Evolutionary conservation across 2,888 invertebrate genomes (phyloP).

Genomic region (Subacronicta megacephala): DNA sequence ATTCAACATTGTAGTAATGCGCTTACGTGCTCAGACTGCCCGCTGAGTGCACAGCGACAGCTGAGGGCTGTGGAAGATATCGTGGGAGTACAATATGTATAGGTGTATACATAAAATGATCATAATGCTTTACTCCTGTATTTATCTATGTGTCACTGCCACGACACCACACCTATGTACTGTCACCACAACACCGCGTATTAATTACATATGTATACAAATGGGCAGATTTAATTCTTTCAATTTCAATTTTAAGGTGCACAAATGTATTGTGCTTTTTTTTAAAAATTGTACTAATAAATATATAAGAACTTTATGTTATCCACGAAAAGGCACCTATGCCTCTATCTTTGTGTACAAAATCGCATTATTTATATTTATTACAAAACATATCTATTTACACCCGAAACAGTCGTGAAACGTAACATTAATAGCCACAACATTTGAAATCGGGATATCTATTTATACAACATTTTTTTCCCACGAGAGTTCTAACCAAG

Average conservation of each 20-base stretch:
- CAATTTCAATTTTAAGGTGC: no score
- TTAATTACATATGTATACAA: constrained; percentile 13
- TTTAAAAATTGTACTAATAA: constrained; percentile 13
- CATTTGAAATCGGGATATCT: constrained; percentile 44
- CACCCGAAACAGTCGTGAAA: constrained; percentile 40
- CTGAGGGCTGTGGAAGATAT: constrained; percentile 15
- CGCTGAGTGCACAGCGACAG: constrained; percentile 16
- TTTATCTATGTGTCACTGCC: neutral
- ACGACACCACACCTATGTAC: neutral
- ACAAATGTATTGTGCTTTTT: no score
- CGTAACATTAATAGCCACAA: constrained; percentile 38
- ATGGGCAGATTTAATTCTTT: constrained; percentile 11
- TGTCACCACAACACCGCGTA: neutral
- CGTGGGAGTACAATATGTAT: constrained; percentile 38
- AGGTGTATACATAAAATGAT: neutral
- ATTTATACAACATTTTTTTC: constrained; percentile 33
- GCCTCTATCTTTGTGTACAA: no score
- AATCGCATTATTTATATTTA: no score
- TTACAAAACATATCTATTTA: constrained; percentile 23
- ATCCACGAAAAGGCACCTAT: no score
- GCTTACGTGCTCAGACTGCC: constrained; percentile 54
- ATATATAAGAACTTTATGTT: no score
- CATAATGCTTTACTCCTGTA: constrained; percentile 18
- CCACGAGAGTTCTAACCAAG: constrained; percentile 29
- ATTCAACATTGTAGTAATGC: constrained; percentile 51